phyloP scores from a whole-genome alignment of 2,888 invertebrate genomes.

The Drosophila barbarae region DNA sequence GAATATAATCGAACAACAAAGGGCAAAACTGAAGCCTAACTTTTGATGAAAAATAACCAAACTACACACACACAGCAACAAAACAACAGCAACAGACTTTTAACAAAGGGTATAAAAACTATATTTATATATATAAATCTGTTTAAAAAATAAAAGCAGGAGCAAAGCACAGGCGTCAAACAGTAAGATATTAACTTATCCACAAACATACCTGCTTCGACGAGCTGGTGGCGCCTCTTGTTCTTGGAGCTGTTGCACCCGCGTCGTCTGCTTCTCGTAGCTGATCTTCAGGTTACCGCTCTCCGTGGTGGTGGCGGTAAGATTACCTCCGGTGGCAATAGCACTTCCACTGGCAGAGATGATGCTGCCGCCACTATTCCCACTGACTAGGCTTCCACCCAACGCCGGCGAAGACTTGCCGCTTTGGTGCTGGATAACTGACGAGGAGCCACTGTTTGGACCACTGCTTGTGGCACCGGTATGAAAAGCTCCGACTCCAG shows the following conservation, averaged over 20 bases:
- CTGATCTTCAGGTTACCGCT: constrained; percentile 81
- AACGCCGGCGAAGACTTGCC: constrained; percentile 75
- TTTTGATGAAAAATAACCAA: background rate
- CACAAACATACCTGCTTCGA: constrained; percentile 80
- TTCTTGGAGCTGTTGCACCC: constrained; percentile 80
- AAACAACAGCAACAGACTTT: constrained; percentile 37
- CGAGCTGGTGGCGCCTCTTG: constrained; percentile 81
- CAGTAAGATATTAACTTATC: background rate
- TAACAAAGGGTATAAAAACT: background rate
- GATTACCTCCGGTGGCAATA: constrained; percentile 56
- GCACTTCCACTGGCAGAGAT: constrained; percentile 22
- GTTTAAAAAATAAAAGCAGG: constrained; percentile 17
- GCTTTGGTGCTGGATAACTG: constrained; percentile 75
- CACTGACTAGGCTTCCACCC: constrained; percentile 53
- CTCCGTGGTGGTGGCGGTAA: constrained; percentile 79
- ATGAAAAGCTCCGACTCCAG: constrained; percentile 46
- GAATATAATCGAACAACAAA: background rate
- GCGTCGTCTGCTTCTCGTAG: constrained; percentile 81
- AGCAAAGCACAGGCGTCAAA: constrained; percentile 27
- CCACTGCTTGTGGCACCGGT: constrained; percentile 33
- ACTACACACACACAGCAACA: constrained; percentile 21
- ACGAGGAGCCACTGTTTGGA: constrained; percentile 36
- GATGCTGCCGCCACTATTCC: constrained; percentile 32
- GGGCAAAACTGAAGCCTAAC: background rate
- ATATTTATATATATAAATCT: background rate